Conservation (phyloP, 1,140 invertebrate genomes). For the Drosophila ficusphila region DNA sequence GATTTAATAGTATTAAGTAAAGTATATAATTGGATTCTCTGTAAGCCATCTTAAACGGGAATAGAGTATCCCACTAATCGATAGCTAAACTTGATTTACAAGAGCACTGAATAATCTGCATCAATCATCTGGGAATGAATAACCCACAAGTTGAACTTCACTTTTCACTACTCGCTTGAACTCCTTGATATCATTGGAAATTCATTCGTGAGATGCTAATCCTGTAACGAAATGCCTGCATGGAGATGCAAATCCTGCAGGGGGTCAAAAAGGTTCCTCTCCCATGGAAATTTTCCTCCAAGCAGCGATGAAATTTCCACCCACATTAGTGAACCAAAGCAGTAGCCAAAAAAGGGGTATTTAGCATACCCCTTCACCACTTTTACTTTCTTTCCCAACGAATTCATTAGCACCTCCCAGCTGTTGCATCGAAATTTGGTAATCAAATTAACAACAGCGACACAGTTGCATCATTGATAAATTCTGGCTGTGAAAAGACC, state of each 20-base stretch:
- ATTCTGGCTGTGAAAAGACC: slow-evolving; percentile 41
- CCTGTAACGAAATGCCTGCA: slow-evolving; percentile 18
- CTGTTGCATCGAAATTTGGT: slow-evolving; percentile 50
- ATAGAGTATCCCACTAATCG: not conserved
- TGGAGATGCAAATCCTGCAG: slow-evolving; percentile 35
- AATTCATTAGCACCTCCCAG: slow-evolving; percentile 48
- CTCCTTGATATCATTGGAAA: slow-evolving; percentile 30
- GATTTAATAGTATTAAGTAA: no score
- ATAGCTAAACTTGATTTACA: not conserved
- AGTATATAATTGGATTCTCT: no score
- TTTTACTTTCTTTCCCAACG: slow-evolving; percentile 10
- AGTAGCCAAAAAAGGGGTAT: not conserved
- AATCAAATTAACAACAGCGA: slow-evolving; percentile 53
- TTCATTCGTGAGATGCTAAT: slow-evolving; percentile 46
- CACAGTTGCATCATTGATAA: slow-evolving; percentile 51
- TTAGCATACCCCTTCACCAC: not conserved
- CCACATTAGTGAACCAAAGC: not conserved
- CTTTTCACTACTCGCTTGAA: slow-evolving; percentile 8
- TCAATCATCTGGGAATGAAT: slow-evolving; percentile 9
- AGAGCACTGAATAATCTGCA: slow-evolving; percentile 19
- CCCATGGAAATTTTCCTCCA: slow-evolving; percentile 12
- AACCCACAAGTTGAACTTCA: slow-evolving; percentile 19
- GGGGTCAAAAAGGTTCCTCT: not conserved
- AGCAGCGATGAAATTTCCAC: not conserved
- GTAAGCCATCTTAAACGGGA: not conserved